phyloP scores from a whole-genome alignment of 2,888 invertebrate genomes.

The Zonitis immaculata region DNA sequence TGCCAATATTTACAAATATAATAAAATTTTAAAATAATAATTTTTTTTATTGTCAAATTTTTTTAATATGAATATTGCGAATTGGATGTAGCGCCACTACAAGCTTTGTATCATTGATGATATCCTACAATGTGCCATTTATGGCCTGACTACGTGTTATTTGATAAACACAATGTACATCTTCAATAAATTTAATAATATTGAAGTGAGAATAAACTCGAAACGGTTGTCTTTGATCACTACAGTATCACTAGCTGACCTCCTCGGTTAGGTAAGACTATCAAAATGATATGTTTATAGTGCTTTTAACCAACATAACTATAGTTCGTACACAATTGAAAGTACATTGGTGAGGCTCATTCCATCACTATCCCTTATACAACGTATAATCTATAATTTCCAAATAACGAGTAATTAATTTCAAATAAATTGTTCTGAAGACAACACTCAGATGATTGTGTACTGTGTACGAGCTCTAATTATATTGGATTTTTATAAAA shows the following conservation, averaged over 20 bases:
- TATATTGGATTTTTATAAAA: too few species aligned
- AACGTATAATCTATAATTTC: too few species aligned
- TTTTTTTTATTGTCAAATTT: background rate
- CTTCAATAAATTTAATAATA: conserved; percentile 22
- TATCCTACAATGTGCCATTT: conserved; percentile 34
- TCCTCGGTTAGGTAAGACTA: conserved; percentile 39
- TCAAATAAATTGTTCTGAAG: too few species aligned
- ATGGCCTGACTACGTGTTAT: conserved; percentile 31
- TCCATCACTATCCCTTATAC: too few species aligned
- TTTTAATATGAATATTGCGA: background rate
- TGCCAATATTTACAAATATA: background rate
- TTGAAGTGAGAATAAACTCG: conserved; percentile 23
- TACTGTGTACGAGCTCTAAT: too few species aligned
- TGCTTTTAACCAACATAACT: too few species aligned
- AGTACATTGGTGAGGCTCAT: too few species aligned
- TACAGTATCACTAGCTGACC: conserved; percentile 42
- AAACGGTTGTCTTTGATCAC: conserved; percentile 37
- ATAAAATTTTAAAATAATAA: background rate
- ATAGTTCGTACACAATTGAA: too few species aligned
- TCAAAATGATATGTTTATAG: too few species aligned
- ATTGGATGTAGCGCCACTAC: background rate
- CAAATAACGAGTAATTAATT: too few species aligned
- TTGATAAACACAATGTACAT: conserved; percentile 31
- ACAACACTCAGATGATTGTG: too few species aligned
- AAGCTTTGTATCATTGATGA: background rate